Evolutionary conservation across 2,888 invertebrate genomes (phyloP).

Genomic region (Amphipoea oculea): DNA sequence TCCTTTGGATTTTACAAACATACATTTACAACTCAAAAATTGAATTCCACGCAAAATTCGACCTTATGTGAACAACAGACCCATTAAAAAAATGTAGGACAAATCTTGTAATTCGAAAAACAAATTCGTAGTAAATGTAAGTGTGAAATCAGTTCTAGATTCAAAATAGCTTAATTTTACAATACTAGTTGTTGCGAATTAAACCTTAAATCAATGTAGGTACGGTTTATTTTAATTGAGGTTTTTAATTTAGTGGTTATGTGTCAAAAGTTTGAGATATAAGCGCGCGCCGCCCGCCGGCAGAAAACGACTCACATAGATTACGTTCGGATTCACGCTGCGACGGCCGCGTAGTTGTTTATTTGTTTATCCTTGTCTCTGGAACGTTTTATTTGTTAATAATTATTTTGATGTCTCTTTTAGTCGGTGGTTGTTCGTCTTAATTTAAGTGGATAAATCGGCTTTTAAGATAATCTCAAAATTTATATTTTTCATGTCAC

Average conservation of each 20-base stretch:
- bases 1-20: constrained; percentile 69
- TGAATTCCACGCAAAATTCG: constrained; percentile 41
- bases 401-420: constrained; percentile 73
- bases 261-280: constrained; percentile 81
- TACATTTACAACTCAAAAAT: constrained; percentile 45
- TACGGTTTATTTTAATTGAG: constrained; percentile 62
- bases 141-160: constrained; percentile 73
- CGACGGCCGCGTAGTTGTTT: constrained; percentile 81
- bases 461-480: background rate
- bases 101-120: constrained; percentile 56
- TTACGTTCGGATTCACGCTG: constrained; percentile 85
- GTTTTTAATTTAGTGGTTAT: constrained; percentile 73
- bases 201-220: constrained; percentile 37
- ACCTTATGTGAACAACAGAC: constrained; percentile 59
- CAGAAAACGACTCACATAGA: constrained; percentile 81
- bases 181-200: constrained; percentile 48
- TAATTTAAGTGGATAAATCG: constrained; percentile 51
- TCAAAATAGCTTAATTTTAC: constrained; percentile 59
- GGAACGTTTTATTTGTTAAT: constrained; percentile 70
- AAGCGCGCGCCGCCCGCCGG: constrained; percentile 78
- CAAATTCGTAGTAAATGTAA: constrained; percentile 68
- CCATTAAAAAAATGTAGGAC: constrained; percentile 35
- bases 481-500: background rate
- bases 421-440: constrained; percentile 55
- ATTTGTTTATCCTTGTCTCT: constrained; percentile 78